Evolutionary conservation across 2,113 vertebrate genomes (phyloP).

Genomic region (Pelecanus crispus): DNA sequence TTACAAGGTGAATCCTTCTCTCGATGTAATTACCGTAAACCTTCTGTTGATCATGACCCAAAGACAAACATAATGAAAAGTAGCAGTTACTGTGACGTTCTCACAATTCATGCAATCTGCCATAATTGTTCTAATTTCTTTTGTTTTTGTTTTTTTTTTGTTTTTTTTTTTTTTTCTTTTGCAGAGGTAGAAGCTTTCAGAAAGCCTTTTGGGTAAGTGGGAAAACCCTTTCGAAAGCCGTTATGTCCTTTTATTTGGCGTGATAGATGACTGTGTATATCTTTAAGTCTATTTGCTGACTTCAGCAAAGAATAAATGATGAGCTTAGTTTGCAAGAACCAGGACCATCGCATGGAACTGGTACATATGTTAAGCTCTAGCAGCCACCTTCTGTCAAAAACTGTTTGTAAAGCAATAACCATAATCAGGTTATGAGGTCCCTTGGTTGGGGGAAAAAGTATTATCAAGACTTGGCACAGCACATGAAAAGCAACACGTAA

Average conservation of each 20-base stretch:
- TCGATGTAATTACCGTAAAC: constrained; percentile 82
- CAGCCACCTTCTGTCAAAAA: constrained; percentile 88
- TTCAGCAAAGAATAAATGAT: constrained; percentile 90
- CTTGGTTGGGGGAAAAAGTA: constrained; percentile 87
- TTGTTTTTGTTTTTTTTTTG: constrained; percentile 61
- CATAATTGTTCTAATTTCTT: constrained; percentile 90
- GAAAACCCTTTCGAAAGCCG: constrained; percentile 94
- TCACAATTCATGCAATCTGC: constrained; percentile 94
- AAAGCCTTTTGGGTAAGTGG: constrained; percentile 98
- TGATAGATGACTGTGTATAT: constrained; percentile 94
- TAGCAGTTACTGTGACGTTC: constrained; percentile 90
- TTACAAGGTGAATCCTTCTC: constrained; percentile 86
- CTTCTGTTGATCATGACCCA: constrained; percentile 85
- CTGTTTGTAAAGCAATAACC: constrained; percentile 92
- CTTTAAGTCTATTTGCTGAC: constrained; percentile 94
- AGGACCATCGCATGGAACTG: constrained; percentile 81
- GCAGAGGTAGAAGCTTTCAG: constrained; percentile 99
- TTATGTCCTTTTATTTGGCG: constrained; percentile 96
- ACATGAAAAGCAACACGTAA: constrained; percentile 88
- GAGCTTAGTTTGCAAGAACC: constrained; percentile 91
- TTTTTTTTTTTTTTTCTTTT: constrained; percentile 79
- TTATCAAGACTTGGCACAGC: constrained; percentile 89
- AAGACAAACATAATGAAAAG: constrained; percentile 90
- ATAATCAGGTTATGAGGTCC: constrained; percentile 89
- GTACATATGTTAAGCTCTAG: constrained; percentile 82